Evolutionary conservation across 2,888 invertebrate genomes (phyloP), one percentile per base, ranked within the genome.

Genomic region (Empis stercorea): DNA sequence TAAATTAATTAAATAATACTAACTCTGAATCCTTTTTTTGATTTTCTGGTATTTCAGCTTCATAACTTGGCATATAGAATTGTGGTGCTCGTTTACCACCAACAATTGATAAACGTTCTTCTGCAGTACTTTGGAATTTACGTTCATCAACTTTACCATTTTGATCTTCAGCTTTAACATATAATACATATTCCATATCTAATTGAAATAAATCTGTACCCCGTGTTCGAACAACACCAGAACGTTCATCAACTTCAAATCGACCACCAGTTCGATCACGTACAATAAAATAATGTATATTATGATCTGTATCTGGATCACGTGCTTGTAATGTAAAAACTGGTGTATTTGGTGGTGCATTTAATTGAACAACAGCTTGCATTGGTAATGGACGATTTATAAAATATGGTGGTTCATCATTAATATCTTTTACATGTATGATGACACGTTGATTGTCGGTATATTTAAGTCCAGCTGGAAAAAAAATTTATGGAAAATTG

Each of bases 21-120:
- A 75, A 95, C 94, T 93, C 94, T 43, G 93, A 91, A 69, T 94
- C 94, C 69, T 93, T 93, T 68, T 88, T 91, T 73, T 93, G 91
- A 68, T 94, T 94, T 71, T 99, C 97, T 2, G 92, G 91, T 55
- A 97, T 94, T 64, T 91, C 91, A 0, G 94, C 92, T 63, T 88
- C 87, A 67, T 97, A 99, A 58, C 87, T 85, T 7, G 87, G 86
- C 76, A 95, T 83, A 68, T 93, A 95, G 73, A 99, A 97, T 71
- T 99, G 97, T 0, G 99, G 99, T 0, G 94, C 89, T 32, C 96
- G 76, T 64, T 95, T 93, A 48, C 96, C 97, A n/a, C 95, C 96
- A 17, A 94, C 89, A 62, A 96, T 95, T 53, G 91, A 91, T 46
- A 94, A 71, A 10, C 92, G 77, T 62, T 92, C 92, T 66, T 94